phyloP scores from a whole-genome alignment of 2,888 invertebrate species.

The Onthophagus sagittarius region DNA sequence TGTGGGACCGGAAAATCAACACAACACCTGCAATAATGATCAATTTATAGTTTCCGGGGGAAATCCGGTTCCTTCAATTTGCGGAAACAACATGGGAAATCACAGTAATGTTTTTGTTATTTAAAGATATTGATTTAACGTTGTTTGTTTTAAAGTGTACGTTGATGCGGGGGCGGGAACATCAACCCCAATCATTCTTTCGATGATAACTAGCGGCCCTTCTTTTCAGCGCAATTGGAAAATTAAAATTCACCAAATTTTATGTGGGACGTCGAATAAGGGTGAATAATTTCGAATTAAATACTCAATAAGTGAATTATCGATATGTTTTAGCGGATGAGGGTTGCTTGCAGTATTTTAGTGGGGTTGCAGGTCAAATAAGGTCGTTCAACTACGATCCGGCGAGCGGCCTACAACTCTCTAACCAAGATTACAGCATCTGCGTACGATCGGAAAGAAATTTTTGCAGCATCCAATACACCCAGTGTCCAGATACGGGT shows the following conservation, averaged over 20 bases:
- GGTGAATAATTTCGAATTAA: conserved; percentile 49
- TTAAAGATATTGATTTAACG: too few relatives aligned
- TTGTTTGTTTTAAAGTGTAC: conserved; percentile 61
- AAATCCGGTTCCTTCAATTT: conserved; percentile 74
- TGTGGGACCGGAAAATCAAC: conserved; percentile 69
- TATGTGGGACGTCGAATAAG: conserved; percentile 68
- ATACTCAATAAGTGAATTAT: background rate
- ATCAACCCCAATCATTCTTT: conserved; percentile 75
- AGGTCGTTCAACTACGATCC: conserved; percentile 83
- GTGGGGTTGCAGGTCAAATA: conserved; percentile 76
- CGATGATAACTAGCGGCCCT: conserved; percentile 75
- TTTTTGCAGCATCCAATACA: conserved; percentile 83
- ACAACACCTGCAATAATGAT: conserved; percentile 79
- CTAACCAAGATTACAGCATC: conserved; percentile 85
- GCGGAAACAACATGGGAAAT: conserved; percentile 75
- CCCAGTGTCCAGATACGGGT: conserved; percentile 68
- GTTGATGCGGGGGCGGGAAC: conserved; percentile 73
- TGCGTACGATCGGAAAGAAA: conserved; percentile 81
- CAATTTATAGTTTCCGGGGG: conserved; percentile 83
- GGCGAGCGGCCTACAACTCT: conserved; percentile 69
- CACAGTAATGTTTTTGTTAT: conserved; percentile 58
- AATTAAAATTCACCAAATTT: conserved; percentile 74
- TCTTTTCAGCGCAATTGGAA: conserved; percentile 76
- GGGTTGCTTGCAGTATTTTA: conserved; percentile 75
- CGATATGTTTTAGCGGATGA: conserved; percentile 56